Conservation (phyloP, 2,797 vertebrate species). For the Uromys caudimaculatus region DNA sequence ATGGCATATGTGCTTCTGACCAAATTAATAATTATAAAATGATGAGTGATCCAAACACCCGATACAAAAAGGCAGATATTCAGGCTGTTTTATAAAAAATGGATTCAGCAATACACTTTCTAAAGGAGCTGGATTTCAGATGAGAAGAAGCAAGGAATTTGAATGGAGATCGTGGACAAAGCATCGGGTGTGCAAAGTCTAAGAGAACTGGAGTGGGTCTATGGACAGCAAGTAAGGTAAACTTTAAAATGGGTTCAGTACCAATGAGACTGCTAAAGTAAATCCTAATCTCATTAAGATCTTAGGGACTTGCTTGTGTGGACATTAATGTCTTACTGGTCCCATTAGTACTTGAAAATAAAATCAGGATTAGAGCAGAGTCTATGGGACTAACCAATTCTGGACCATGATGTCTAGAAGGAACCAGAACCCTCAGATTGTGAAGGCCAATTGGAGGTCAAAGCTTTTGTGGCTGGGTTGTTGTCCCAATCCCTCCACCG, state of each 20-base stretch:
- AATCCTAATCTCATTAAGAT: not conserved
- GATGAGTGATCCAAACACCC: not conserved
- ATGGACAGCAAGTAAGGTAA: not conserved
- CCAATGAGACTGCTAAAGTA: not conserved
- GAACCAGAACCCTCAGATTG: not conserved
- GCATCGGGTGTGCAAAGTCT: not conserved
- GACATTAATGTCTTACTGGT: not conserved
- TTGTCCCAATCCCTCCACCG: not conserved
- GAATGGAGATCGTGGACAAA: not conserved
- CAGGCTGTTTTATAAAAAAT: not conserved
- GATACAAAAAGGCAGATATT: constrained; percentile 1
- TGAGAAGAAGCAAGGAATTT: not conserved
- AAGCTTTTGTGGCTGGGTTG: not conserved
- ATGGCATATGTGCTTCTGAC: not conserved
- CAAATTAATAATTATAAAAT: not conserved
- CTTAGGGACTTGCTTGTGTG: not conserved
- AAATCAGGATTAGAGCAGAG: not conserved
- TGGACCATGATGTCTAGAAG: not conserved
- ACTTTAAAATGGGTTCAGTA: not conserved
- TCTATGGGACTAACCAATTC: not conserved
- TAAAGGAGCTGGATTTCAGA: not conserved
- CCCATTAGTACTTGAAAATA: not conserved
- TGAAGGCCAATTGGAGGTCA: not conserved
- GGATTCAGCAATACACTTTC: not conserved
- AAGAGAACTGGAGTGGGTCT: not conserved